A percentile compares a stretch with the other conserved stretches of the same genome.
Conservation (phyloP, 2,113 vertebrate species). For the Oceanodroma tethys region DNA sequence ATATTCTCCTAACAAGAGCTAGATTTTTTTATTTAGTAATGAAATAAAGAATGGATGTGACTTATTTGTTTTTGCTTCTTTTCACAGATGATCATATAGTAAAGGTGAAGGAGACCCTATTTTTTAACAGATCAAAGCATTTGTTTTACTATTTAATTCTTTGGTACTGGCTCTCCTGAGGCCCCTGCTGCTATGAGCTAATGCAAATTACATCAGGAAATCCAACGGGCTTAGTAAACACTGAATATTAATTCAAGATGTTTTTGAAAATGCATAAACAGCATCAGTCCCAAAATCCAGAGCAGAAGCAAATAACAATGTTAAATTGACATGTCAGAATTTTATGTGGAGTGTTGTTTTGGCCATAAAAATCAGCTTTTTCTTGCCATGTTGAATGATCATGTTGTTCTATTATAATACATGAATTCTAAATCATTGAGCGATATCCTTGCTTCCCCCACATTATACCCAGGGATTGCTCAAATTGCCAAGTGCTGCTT, state of each 20-base stretch:
- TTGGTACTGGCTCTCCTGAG: conserved; percentile 13
- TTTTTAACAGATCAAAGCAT: conserved; percentile 41
- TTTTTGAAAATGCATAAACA: conserved; percentile 36
- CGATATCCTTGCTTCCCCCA: background rate
- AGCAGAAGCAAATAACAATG: conserved; percentile 33
- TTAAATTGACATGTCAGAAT: conserved; percentile 23
- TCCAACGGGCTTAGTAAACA: conserved; percentile 38
- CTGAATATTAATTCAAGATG: conserved; percentile 60
- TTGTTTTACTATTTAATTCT: conserved; percentile 47
- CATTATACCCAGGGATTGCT: background rate
- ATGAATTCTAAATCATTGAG: background rate
- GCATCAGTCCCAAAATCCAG: conserved; percentile 1
- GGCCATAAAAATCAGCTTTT: background rate
- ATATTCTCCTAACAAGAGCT: background rate
- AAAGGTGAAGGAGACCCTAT: conserved; percentile 3
- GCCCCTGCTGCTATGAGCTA: conserved; percentile 18
- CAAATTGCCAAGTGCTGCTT: background rate
- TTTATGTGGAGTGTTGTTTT: conserved; percentile 9
- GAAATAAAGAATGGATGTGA: background rate
- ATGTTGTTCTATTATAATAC: background rate
- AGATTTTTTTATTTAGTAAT: background rate
- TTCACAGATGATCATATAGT: background rate
- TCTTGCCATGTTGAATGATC: background rate
- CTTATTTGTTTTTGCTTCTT: background rate
- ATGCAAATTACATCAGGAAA: conserved; percentile 54